These are phyloP conservation scores for Dione juno DNA, from an alignment of 2,888 invertebrate genomes.

Conservation along the genomic window DNA sequence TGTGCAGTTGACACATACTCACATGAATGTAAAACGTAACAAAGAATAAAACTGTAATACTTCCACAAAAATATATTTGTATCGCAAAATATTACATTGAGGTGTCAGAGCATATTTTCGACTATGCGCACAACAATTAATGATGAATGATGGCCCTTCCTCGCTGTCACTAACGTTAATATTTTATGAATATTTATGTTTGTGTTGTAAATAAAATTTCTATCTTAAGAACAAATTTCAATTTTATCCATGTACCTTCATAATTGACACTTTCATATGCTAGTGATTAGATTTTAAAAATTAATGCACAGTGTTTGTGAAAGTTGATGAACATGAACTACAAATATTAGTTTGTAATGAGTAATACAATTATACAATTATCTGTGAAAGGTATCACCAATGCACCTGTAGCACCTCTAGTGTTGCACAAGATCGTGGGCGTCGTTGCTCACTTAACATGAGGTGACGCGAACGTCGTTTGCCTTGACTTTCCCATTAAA, in stretches of 20 bases:
- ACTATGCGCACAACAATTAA: conserved; percentile 33
- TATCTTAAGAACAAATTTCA: conserved; percentile 15
- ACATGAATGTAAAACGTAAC: conserved; percentile 13
- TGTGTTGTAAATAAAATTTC: conserved; percentile 3
- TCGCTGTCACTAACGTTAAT: conserved; percentile 30
- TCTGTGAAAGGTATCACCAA: too few species aligned
- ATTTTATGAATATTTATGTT: conserved; percentile 37
- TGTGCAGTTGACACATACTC: conserved; percentile 25
- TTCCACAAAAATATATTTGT: conserved; percentile 27
- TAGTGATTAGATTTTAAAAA: not conserved
- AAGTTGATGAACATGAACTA: too few species aligned
- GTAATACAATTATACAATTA: too few species aligned
- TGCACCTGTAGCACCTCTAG: too few species aligned
- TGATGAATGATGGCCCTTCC: conserved; percentile 38
- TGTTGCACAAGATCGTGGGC: too few species aligned
- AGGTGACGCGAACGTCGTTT: too few species aligned
- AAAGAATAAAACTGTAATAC: conserved; percentile 26
- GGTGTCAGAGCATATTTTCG: conserved; percentile 37
- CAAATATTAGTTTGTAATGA: too few species aligned
- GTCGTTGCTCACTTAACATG: too few species aligned
- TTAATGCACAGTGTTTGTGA: too few species aligned
- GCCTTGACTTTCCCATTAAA: too few species aligned
- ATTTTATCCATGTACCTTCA: not conserved
- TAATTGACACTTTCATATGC: not conserved
- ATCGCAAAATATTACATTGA: conserved; percentile 33